phyloP scores from a whole-genome alignment of 2,113 vertebrate genomes.

The Xerus inauris region DNA sequence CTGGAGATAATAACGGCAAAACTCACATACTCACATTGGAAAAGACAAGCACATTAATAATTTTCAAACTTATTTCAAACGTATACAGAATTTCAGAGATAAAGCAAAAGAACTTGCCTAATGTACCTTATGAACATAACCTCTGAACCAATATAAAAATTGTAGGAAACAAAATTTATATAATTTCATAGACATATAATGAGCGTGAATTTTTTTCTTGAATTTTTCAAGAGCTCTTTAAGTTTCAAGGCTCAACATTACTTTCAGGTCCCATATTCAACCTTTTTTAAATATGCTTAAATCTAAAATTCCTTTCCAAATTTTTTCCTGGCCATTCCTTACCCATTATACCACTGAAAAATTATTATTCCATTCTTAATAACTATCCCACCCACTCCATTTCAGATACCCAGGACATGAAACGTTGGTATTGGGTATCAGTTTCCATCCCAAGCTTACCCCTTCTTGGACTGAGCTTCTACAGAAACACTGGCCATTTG shows the following conservation, averaged over 20 bases:
- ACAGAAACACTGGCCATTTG: background rate
- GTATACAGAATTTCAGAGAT: constrained; percentile 34
- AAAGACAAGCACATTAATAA: background rate
- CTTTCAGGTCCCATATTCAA: background rate
- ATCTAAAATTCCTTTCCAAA: constrained; percentile 15
- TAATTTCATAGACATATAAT: constrained; percentile 37
- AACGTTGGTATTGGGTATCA: background rate
- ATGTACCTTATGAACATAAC: background rate
- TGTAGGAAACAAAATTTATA: constrained; percentile 1
- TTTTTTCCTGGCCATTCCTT: background rate
- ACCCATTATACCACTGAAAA: background rate
- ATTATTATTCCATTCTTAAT: background rate
- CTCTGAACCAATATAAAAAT: background rate
- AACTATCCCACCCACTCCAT: background rate
- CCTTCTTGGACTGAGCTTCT: background rate
- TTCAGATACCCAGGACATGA: background rate
- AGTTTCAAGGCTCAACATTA: background rate
- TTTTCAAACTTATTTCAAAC: constrained; percentile 37
- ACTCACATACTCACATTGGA: background rate
- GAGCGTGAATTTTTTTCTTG: constrained; percentile 1
- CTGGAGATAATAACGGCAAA: constrained; percentile 11
- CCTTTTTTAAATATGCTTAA: background rate
- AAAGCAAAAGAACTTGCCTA: constrained; percentile 15
- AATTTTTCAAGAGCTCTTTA: constrained; percentile 4
- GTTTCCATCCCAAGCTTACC: background rate